Conservation (phyloP, 2,888 invertebrate genomes). For the Drosophila lacicola region DNA sequence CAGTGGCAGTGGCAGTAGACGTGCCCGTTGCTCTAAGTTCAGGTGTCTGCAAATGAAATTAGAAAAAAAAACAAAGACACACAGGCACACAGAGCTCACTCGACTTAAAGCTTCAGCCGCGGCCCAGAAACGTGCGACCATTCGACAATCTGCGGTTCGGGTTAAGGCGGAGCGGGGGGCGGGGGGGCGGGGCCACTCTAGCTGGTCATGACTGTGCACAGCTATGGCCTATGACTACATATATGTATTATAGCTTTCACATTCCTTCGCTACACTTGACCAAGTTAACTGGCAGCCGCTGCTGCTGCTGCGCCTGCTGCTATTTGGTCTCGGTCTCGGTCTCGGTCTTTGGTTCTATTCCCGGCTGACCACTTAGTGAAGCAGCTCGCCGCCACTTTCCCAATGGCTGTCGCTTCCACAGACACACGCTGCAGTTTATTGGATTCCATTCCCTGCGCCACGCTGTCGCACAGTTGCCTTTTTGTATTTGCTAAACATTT, state of each 20-base stretch:
- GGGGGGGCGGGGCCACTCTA: background rate
- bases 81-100: background rate
- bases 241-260: slow-evolving; percentile 66
- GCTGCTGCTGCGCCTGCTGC: slow-evolving; percentile 22
- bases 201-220: slow-evolving; percentile 27
- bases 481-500: slow-evolving; percentile 71
- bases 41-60: slow-evolving; percentile 65
- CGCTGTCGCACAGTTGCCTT: slow-evolving; percentile 35
- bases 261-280: slow-evolving; percentile 71
- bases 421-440: slow-evolving; percentile 61
- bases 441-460: slow-evolving; percentile 54
- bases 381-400: slow-evolving; percentile 65
- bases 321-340: slow-evolving; percentile 35
- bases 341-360: slow-evolving; percentile 45
- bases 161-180: background rate
- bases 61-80: slow-evolving; percentile 38
- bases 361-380: slow-evolving; percentile 67
- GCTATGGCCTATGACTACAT: slow-evolving; percentile 35
- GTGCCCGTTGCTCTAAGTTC: slow-evolving; percentile 27
- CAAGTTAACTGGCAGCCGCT: slow-evolving; percentile 62
- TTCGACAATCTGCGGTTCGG: slow-evolving; percentile 31
- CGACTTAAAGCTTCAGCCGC: slow-evolving; percentile 39
- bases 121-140: slow-evolving; percentile 66
- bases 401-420: slow-evolving; percentile 30
- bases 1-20: slow-evolving; percentile 21